Base-by-base conservation (phyloP, 2,113 vertebrate genomes). In the Coptodon rendalli region DNA sequence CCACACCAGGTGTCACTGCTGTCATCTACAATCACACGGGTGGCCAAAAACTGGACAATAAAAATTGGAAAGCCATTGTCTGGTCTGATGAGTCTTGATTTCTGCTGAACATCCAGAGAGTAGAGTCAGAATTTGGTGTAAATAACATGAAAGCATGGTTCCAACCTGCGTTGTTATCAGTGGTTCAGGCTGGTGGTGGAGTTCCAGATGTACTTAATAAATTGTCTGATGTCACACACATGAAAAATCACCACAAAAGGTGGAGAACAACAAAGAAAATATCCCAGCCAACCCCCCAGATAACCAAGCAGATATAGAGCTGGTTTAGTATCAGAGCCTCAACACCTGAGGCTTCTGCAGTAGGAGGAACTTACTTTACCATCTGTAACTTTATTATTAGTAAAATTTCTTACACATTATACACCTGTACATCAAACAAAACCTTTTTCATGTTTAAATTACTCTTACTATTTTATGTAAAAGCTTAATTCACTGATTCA, bases 241-340 rank as follows among this genome's bases (percentile, higher is more conserved):
- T 45, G 14, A 43, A 45, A 43, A 43, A 9, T 22, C n/a, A 24
- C 36, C 63, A 68, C 36, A 40, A 68, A 22, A 68, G 63, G 31
- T 0, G 19, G 16, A 68, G 19, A 14, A 48, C 40, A 73, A 11
- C 68, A 73, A 45, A 73, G 40, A 9, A 71, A 71, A 71, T 5
- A 48, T 73, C 9, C 22, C 5, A 27, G 40, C 1, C 2, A 66
- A 13, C 1, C 34, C 34, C 19, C 34, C 34, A 68, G 34, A 66
- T 1, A 48, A 76, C 24, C 40, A 76, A 19, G 0, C 40, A 2
- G 40, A 4, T 76, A 11, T 5, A 48, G 40, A 29, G 0, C 14
- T 48, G 4, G 6, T 48, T 48, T 16, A 29, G 0, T 2, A 0
- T 22, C 63, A 68, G 34, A 68, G 63, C 63, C 19, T 43, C 38